A percentile compares a stretch with the other conserved stretches of the same genome.
Evolutionary conservation across 2,113 vertebrate species (phyloP).

Genomic region (Egretta garzetta): DNA sequence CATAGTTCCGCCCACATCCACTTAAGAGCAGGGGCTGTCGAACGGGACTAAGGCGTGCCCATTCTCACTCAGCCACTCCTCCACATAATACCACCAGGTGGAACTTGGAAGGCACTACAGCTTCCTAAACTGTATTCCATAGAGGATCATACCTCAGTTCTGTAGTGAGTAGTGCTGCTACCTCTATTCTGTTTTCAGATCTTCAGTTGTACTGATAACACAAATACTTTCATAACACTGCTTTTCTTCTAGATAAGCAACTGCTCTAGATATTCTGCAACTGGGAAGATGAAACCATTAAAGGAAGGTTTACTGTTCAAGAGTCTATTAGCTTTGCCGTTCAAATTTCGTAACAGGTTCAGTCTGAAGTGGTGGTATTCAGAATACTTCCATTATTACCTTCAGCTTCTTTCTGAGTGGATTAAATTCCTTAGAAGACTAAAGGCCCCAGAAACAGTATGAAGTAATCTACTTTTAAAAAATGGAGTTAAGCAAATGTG

Average conservation of each 20-base stretch:
- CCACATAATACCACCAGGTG: background rate
- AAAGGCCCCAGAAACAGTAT: background rate
- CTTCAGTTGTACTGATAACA: background rate
- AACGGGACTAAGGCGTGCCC: too few species aligned
- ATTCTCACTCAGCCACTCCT: too few species aligned
- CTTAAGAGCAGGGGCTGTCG: too few species aligned
- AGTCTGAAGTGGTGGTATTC: background rate
- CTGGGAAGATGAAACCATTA: background rate
- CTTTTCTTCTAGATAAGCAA: background rate
- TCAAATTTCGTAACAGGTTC: background rate
- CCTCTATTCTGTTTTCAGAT: background rate
- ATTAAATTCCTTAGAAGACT: background rate
- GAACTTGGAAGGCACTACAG: background rate
- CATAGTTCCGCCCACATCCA: too few species aligned
- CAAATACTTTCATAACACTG: background rate
- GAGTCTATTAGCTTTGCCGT: background rate
- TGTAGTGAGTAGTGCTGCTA: background rate
- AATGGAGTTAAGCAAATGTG: background rate
- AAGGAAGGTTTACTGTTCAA: background rate
- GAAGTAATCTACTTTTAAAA: background rate
- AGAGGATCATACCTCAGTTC: background rate
- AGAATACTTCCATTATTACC: background rate
- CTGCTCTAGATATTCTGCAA: background rate
- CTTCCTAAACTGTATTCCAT: background rate
- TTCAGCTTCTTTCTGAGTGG: background rate